Evolutionary conservation across 2,888 invertebrate genomes (phyloP), one percentile per base, ranked within the genome.

Genomic region (Euphydryas editha): DNA sequence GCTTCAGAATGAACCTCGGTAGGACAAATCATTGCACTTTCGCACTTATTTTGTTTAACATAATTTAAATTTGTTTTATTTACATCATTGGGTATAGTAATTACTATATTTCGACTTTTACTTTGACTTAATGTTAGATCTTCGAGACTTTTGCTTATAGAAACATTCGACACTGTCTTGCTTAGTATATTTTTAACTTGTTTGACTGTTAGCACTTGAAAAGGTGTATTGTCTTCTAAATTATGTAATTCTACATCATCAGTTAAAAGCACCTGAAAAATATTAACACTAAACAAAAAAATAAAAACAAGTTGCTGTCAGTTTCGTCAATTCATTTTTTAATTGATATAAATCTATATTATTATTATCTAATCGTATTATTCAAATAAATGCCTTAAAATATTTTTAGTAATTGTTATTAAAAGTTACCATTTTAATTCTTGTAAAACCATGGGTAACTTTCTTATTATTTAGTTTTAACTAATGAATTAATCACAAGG

Each of bases 231-330:
- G 42, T 72, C 68, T 71, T 78, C 78, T 46, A 73, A 74, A 47
- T 62, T 70, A 39, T 78, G 66, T 42, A 84, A 68, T 56, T 79
- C 75, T 17, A 69, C 70, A 63, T 83, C 75, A 67, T 84, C 80
- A 15, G 82, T 78, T 42, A 88, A 64, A 20, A 87, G 74, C 37
- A 87, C 70, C 88, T 88, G 69, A 67, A 86, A 69, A 17, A 59
- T 17, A 62, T 46, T 37, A 49, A 11, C 2, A 39, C 11, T 39
- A 4, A 39, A 4, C 11, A 44, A 15, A 44, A 6, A 44, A 15
- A 15, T 44, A 44, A 15, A 11, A 39, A 39, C 7, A 39, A 4
- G 15, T 15, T 15, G 1, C 39, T 39, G 11, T 1, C 39, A 15
- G 7, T 15, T 39, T 39, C 8, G 39, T 39, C 39, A 39, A 15